Percentiles rank a stretch among this genome's conserved stretches.
These are phyloP conservation scores for Ennomos quercinarius DNA, from an alignment of 2,888 invertebrate genomes.

Conservation along the genomic window DNA sequence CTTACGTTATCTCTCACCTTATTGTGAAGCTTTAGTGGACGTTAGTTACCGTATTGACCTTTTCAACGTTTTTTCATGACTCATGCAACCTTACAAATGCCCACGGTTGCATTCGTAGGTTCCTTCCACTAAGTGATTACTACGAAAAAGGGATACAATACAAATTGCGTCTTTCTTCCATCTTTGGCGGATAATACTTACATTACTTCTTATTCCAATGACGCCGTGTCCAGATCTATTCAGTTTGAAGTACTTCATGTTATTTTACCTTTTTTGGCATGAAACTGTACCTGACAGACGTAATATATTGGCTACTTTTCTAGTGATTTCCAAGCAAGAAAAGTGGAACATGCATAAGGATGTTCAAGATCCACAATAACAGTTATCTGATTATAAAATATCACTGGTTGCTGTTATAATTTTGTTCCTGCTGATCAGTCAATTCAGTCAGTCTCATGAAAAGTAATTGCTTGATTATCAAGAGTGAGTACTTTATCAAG, in stretches of 20 bases:
- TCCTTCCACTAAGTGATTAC: conserved; percentile 45
- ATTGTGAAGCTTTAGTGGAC: too few relatives aligned
- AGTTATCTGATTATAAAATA: conserved; percentile 2
- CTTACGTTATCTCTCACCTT: too few relatives aligned
- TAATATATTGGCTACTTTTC: conserved; percentile 38
- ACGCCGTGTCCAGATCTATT: conserved; percentile 42
- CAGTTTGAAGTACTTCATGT: conserved; percentile 42
- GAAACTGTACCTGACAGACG: conserved; percentile 37
- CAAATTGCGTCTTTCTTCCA: conserved; percentile 47
- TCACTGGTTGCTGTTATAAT: not conserved
- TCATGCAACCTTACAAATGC: conserved; percentile 26
- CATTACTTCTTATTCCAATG: conserved; percentile 45
- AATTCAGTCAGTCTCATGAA: not conserved
- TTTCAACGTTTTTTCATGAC: conserved; percentile 18
- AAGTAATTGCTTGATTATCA: conserved; percentile 8
- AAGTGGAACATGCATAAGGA: conserved; percentile 23
- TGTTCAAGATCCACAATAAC: not conserved
- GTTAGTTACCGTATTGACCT: too few relatives aligned
- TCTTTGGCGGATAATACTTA: conserved; percentile 55
- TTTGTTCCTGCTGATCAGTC: not conserved
- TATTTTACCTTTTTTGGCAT: conserved; percentile 38
- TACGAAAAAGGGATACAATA: conserved; percentile 58
- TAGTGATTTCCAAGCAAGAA: conserved; percentile 31
- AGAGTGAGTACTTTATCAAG: conserved; percentile 14
- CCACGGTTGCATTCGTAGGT: conserved; percentile 32